A percentile compares a stretch with the other conserved stretches of the same genome.
Conservation (phyloP, 2,888 invertebrate genomes). For the Zonitis immaculata region DNA sequence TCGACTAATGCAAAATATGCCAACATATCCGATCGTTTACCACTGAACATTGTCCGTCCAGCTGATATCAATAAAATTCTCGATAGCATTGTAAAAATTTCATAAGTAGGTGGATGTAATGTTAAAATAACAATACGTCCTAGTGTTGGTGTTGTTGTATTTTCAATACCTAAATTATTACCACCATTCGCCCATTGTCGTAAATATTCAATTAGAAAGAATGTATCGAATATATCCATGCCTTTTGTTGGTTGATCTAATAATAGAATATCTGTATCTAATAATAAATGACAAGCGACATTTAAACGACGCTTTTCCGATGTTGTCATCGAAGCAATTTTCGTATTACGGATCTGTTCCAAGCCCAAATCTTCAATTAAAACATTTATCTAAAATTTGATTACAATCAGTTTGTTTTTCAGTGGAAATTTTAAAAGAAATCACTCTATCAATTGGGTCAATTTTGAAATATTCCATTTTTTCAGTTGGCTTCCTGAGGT, state of each 20-base stretch:
- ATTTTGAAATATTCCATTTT: constrained; percentile 62
- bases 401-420: not conserved
- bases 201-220: constrained; percentile 89
- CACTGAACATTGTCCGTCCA: constrained; percentile 88
- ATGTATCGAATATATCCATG: constrained; percentile 94
- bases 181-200: constrained; percentile 74
- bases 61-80: constrained; percentile 83
- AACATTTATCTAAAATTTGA: constrained; percentile 67
- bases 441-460: constrained; percentile 69
- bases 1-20: constrained; percentile 83
- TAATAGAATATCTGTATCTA: constrained; percentile 81
- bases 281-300: constrained; percentile 81
- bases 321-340: constrained; percentile 78
- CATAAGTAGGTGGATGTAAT: constrained; percentile 90
- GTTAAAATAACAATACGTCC: constrained; percentile 81
- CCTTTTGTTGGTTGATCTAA: constrained; percentile 84
- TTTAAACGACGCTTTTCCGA: constrained; percentile 84
- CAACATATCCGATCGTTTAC: constrained; percentile 82
- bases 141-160: constrained; percentile 29
- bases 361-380: constrained; percentile 88
- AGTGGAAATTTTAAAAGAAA: constrained; percentile 24
- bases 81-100: constrained; percentile 90
- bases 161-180: constrained; percentile 40
- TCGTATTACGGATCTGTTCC: constrained; percentile 82
- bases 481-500: constrained; percentile 62